Evolutionary conservation across 2,888 invertebrate species (phyloP).

Genomic region (Hartigia nigra): DNA sequence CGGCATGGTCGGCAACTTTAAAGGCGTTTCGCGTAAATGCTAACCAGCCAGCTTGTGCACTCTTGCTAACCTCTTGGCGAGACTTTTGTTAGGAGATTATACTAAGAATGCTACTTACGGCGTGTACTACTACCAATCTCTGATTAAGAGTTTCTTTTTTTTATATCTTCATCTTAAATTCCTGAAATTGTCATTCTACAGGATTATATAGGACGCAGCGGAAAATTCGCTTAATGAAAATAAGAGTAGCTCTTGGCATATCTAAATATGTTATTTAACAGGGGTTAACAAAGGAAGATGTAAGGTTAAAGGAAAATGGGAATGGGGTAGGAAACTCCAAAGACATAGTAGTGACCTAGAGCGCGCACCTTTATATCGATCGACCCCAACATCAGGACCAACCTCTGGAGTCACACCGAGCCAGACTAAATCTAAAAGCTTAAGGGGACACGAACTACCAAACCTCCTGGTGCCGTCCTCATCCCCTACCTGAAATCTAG

Average conservation of each 20-base stretch:
- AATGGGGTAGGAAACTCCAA: background rate
- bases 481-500: background rate
- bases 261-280: background rate
- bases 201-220: background rate
- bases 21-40: background rate
- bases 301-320: background rate
- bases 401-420: slow-evolving; percentile 37
- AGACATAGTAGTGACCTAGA: background rate
- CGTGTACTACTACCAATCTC: no score
- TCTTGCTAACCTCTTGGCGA: background rate
- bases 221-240: background rate
- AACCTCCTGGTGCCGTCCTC: background rate
- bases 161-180: background rate
- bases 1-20: background rate
- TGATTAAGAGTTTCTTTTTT: background rate
- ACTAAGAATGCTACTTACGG: background rate
- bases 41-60: background rate
- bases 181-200: background rate
- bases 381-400: slow-evolving; percentile 4
- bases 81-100: background rate
- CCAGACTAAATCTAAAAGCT: slow-evolving; percentile 45
- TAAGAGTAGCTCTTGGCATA: background rate
- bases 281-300: background rate
- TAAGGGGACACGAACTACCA: slow-evolving; percentile 28
- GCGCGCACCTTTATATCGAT: background rate